phyloP scores from a whole-genome alignment of 2,797 vertebrate species.

The Cuculus canorus region DNA sequence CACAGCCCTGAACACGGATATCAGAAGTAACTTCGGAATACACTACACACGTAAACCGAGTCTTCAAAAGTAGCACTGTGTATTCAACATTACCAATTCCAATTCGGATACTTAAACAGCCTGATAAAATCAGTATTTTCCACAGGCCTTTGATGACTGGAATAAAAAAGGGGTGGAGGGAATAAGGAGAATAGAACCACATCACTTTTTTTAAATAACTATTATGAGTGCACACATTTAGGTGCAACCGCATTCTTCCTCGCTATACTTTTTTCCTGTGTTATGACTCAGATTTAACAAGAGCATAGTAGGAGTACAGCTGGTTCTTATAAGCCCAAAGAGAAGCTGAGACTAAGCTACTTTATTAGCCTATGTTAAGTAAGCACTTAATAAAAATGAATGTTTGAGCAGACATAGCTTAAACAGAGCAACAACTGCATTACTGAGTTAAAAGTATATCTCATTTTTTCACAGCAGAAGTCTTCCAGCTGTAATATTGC shows the following conservation, averaged over 20 bases:
- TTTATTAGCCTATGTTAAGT: background rate
- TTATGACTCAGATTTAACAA: background rate
- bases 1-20: fast-evolving
- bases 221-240: background rate
- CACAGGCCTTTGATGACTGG: background rate
- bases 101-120: background rate
- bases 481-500: background rate
- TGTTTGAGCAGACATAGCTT: background rate
- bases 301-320: background rate
- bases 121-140: background rate
- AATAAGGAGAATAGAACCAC: too few species aligned
- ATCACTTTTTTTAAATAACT: background rate
- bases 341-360: background rate
- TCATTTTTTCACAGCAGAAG: background rate
- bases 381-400: background rate
- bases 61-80: background rate
- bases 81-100: background rate
- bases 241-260: background rate
- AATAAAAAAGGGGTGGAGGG: fast-evolving
- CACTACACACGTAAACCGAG: background rate
- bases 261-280: background rate
- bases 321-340: background rate
- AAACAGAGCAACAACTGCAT: background rate
- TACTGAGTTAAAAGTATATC: background rate
- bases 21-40: background rate